Conservation (phyloP, 2,113 vertebrate species). For the Heterotilapia buettikoferi region DNA sequence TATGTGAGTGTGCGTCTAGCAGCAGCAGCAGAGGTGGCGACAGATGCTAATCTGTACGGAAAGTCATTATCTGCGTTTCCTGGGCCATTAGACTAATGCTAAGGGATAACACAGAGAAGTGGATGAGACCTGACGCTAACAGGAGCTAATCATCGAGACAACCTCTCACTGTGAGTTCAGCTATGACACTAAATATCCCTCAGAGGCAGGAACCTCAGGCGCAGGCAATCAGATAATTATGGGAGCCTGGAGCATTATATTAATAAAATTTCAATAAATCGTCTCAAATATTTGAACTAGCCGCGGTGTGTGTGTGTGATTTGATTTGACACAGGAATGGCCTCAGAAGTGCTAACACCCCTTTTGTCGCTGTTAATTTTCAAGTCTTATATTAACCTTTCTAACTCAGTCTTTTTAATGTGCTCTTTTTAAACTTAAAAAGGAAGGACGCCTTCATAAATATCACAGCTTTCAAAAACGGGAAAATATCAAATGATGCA, state of each 20-base stretch:
- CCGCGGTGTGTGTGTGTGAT: constrained; percentile 20
- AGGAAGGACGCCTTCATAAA: not conserved
- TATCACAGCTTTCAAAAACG: not conserved
- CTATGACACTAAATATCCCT: constrained; percentile 60
- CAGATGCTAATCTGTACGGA: constrained; percentile 62
- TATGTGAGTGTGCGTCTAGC: not conserved
- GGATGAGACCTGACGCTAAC: constrained; percentile 61
- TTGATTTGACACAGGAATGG: constrained; percentile 43
- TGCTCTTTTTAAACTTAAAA: not conserved
- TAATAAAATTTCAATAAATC: constrained; percentile 54
- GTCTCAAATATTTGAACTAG: constrained; percentile 60
- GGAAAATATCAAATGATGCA: not conserved
- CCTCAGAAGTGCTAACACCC: constrained; percentile 32
- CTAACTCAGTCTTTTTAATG: not conserved
- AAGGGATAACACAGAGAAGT: constrained; percentile 58
- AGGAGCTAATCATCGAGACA: constrained; percentile 61
- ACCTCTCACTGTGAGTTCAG: constrained; percentile 50
- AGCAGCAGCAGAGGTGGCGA: not conserved
- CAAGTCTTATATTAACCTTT: not conserved
- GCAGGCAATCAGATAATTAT: constrained; percentile 49
- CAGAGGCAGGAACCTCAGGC: constrained; percentile 27
- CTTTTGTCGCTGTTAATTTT: constrained; percentile 12
- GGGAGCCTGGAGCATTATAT: constrained; percentile 44
- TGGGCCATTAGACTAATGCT: constrained; percentile 67
- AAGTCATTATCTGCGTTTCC: constrained; percentile 63